Conservation (phyloP, 2,888 invertebrate species). For the Penaeus monodon region DNA sequence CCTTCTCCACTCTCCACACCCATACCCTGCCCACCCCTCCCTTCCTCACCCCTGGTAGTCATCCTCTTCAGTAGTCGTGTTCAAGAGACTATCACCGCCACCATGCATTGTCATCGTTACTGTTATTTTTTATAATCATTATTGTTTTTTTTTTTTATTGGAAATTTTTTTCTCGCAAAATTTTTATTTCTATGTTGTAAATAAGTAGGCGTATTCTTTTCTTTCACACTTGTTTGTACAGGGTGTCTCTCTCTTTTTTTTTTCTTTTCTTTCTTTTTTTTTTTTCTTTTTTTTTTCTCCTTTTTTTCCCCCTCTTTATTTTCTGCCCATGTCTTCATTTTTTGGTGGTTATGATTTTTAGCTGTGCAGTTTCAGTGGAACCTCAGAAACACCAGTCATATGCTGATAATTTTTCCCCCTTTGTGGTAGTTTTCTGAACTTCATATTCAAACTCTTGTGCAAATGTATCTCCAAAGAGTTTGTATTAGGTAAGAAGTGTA, state of each 20-base stretch:
- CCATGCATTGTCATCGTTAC: too few species aligned
- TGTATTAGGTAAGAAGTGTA: slow-evolving; percentile 46
- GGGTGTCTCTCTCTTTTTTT: slow-evolving; percentile 37
- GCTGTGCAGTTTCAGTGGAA: slow-evolving; percentile 23
- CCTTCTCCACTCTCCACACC: too few species aligned
- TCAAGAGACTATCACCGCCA: background rate
- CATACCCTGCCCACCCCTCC: too few species aligned
- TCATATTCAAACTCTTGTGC: slow-evolving; percentile 47
- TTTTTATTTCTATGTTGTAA: slow-evolving; percentile 50
- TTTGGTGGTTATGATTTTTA: background rate
- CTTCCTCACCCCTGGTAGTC: background rate
- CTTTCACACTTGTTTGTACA: slow-evolving; percentile 52
- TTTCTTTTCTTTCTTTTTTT: background rate
- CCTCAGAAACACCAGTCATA: slow-evolving; percentile 42
- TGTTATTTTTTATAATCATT: too few species aligned
- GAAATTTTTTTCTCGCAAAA: slow-evolving; percentile 1
- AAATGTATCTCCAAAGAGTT: slow-evolving; percentile 49
- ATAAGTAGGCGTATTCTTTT: slow-evolving; percentile 53
- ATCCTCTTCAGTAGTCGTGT: slow-evolving; percentile 21
- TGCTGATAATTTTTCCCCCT: slow-evolving; percentile 16
- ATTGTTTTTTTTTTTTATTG: too few species aligned
- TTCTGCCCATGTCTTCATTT: slow-evolving; percentile 4
- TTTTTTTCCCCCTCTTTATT: slow-evolving; percentile 10
- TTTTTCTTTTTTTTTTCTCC: background rate
- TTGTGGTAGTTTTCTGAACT: slow-evolving; percentile 37